Evolutionary conservation across 30 jellyfish, hydroid and myxozoan species (phyloP), one percentile per base, ranked within the genome.

Genomic region (Aurelia aurita): DNA sequence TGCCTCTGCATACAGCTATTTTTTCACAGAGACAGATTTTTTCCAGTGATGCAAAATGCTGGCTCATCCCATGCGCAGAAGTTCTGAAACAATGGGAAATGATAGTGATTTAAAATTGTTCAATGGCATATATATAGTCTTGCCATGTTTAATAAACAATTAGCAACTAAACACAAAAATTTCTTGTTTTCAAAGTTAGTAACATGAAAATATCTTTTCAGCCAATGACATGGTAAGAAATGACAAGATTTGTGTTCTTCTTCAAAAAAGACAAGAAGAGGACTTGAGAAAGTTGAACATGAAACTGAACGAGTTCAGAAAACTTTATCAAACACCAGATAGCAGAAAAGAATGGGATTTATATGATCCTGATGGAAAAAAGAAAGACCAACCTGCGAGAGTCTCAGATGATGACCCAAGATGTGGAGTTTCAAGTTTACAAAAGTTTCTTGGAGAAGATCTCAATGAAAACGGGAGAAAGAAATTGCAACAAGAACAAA

Each of bases 381-480:
- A 70, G 66, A 92, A 92, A 77, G 98, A 92, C 31, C 74, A 82
- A 62, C 93, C 98, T 5, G 98, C 98, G 14, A 74, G 98, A 20
- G 89, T 92, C 18, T 86, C 97, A 10, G 98, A 92, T 86, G 95
- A 92, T 80, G 98, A 92, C 51, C 97, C 98, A 47, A 69, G 98
- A 39, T 92, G 98, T 58, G 97, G 98, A 20, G 64, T 92, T 69
- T 92, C 98, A 16, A 81, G 98, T 71, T 29, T 92, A 74, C 98
- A 92, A 61, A 92, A 74, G 87, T 92, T 92, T 80, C 74, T 75
- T 7, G 98, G 98, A 0, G 98, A 92, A 87, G 98, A 92, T 47
- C 75, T 92, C 53, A 76, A 75, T 82, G 98, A 74, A 45, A 92
- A 69, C 18, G 96, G 80, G 39, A 79, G 98, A 62, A 87, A 82